A percentile compares a stretch with the other conserved stretches of the same genome.
Evolutionary conservation across 53 echinoderm and acorn worm species (phyloP).

Genomic region (Actinopyga echinites): DNA sequence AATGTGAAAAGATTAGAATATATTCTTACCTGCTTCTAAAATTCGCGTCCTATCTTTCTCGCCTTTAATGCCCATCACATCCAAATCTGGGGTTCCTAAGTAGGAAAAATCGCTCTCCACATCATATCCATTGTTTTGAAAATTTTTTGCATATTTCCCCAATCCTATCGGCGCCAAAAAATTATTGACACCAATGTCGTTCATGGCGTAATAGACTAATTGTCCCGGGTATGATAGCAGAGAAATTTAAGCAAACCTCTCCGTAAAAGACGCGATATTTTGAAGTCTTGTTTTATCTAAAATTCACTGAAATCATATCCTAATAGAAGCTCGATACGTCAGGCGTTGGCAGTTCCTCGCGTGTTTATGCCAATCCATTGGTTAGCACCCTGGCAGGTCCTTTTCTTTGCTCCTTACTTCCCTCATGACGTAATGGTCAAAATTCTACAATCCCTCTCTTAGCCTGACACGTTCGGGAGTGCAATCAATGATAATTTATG

Average conservation of each 20-base stretch:
- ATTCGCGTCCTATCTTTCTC: conserved; percentile 76
- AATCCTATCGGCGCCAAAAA: conserved; percentile 95
- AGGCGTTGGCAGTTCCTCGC: conserved; percentile 36
- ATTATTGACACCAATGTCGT: conserved; percentile 89
- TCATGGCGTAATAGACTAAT: conserved; percentile 64
- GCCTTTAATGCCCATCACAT: conserved; percentile 83
- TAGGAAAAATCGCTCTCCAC: conserved; percentile 89
- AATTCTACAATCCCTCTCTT: conserved; percentile 80
- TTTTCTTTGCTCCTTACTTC: conserved; percentile 72
- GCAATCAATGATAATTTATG: conserved; percentile 71
- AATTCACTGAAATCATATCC: conserved; percentile 35
- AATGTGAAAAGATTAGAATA: conserved; percentile 14
- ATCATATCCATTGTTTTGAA: conserved; percentile 95
- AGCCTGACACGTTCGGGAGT: conserved; percentile 90
- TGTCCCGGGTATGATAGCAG: conserved; percentile 13
- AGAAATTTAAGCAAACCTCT: conserved; percentile 13
- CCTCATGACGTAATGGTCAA: conserved; percentile 94
- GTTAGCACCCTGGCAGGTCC: conserved; percentile 74
- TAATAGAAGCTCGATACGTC: conserved; percentile 30
- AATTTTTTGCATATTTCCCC: conserved; percentile 86
- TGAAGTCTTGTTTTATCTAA: background rate
- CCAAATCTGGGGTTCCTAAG: conserved; percentile 71
- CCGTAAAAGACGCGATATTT: background rate
- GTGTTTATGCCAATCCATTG: conserved; percentile 60
- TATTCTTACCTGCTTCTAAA: conserved; percentile 91